phyloP scores from a whole-genome alignment of 2,797 vertebrate species.

The Dipus sagitta region DNA sequence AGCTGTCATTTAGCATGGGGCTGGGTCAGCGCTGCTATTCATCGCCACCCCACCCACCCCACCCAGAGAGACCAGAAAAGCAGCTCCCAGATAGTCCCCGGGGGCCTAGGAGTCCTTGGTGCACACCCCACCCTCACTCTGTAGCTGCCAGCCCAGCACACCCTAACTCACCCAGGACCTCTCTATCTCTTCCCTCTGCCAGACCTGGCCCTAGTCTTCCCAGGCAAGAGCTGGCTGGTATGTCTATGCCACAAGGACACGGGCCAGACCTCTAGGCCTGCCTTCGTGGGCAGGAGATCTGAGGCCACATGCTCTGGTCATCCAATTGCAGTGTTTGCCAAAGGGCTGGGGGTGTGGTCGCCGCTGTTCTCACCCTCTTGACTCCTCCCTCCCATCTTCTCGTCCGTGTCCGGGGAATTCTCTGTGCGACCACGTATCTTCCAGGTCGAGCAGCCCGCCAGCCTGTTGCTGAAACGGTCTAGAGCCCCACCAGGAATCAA shows the following conservation, averaged over 20 bases:
- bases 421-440: not conserved
- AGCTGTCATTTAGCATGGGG: slow-evolving; percentile 65
- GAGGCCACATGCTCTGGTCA: not conserved
- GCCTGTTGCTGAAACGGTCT: too few relatives aligned
- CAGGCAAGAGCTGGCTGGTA: not conserved
- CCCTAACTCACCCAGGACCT: slow-evolving; percentile 9
- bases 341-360: not conserved
- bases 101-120: not conserved
- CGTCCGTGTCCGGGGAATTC: too few relatives aligned
- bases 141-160: not conserved
- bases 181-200: not conserved
- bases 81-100: slow-evolving; percentile 39
- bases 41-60: slow-evolving; percentile 56
- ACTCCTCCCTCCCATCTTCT: too few relatives aligned
- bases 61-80: slow-evolving; percentile 66
- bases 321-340: not conserved
- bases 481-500: not conserved
- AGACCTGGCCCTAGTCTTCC: not conserved
- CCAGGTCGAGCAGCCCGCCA: not conserved
- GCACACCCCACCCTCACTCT: slow-evolving; percentile 55
- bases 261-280: not conserved
- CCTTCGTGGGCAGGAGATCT: not conserved
- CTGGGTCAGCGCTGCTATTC: slow-evolving; percentile 51
- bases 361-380: not conserved
- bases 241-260: not conserved